Conservation (phyloP, 2,113 vertebrate species). For the Eira barbara region DNA sequence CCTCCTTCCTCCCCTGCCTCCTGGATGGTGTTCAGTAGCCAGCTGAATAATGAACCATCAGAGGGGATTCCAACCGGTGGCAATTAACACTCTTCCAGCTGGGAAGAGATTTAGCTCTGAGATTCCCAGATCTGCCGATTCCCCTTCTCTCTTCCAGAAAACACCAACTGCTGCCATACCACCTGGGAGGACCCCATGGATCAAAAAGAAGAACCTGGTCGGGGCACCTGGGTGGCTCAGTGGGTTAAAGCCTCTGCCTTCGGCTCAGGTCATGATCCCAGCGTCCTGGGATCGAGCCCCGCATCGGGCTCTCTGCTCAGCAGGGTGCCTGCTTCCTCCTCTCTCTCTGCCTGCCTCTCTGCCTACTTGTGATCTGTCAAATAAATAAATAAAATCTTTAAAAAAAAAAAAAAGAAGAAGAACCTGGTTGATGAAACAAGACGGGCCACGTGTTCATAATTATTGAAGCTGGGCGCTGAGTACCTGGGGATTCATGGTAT, state of each 20-base stretch:
- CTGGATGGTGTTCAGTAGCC: slow-evolving; percentile 14
- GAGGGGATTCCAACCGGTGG: background rate
- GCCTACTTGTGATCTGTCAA: too few relatives aligned
- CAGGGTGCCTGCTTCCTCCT: too few relatives aligned
- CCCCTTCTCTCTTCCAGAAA: background rate
- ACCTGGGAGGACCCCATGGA: background rate
- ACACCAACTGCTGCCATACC: background rate
- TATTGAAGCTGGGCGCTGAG: background rate
- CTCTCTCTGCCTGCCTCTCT: too few relatives aligned
- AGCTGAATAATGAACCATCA: background rate
- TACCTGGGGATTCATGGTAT: background rate
- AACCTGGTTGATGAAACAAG: background rate
- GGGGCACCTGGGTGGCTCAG: too few relatives aligned
- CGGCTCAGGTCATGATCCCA: too few relatives aligned
- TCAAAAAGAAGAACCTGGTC: background rate
- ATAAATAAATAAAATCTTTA: too few relatives aligned
- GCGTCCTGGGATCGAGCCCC: too few relatives aligned
- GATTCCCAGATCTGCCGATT: background rate
- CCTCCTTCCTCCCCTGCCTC: background rate
- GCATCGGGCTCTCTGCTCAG: too few relatives aligned
- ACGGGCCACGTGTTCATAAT: background rate
- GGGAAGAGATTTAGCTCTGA: background rate
- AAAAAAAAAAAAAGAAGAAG: too few relatives aligned
- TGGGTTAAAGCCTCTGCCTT: too few relatives aligned
- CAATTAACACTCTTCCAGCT: slow-evolving; percentile 53